phyloP scores from a whole-genome alignment of 2,888 invertebrate species.

The Drosophila engyochracea region DNA sequence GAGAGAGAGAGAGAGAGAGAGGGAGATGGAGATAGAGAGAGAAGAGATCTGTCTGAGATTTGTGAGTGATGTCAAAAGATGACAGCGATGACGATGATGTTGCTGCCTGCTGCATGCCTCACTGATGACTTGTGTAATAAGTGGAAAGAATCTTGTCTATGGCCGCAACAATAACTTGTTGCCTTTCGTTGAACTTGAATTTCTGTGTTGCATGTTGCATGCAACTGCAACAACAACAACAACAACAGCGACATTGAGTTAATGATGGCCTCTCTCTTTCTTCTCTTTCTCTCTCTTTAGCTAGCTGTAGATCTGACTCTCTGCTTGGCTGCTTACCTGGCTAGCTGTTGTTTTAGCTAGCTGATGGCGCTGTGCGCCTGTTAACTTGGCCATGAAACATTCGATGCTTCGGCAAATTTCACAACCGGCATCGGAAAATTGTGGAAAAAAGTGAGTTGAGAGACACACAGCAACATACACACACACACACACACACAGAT shows the following conservation, averaged over 20 bases:
- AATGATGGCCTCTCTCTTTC: slow-evolving; percentile 65
- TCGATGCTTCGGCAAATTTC: slow-evolving; percentile 71
- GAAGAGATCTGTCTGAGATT: neutral
- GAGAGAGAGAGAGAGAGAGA: neutral
- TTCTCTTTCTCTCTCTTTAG: slow-evolving; percentile 36
- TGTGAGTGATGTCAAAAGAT: slow-evolving; percentile 57
- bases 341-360: slow-evolving; percentile 21
- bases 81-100: slow-evolving; percentile 66
- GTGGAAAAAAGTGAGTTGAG: slow-evolving; percentile 76
- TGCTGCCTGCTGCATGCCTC: slow-evolving; percentile 41
- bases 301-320: slow-evolving; percentile 43
- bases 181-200: slow-evolving; percentile 75
- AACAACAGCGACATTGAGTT: slow-evolving; percentile 58
- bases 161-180: slow-evolving; percentile 71
- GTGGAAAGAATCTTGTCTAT: slow-evolving; percentile 80
- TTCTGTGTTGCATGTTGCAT: slow-evolving; percentile 67
- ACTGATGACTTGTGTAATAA: slow-evolving; percentile 79
- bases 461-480: slow-evolving; percentile 18
- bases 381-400: slow-evolving; percentile 81
- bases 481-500: neutral
- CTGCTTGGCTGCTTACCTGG: slow-evolving; percentile 22
- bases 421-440: slow-evolving; percentile 76
- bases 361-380: slow-evolving; percentile 70
- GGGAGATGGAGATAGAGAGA: neutral
- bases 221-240: slow-evolving; percentile 43